A percentile compares a stretch with the other conserved stretches of the same genome.
phyloP scores from a whole-genome alignment of 1,140 invertebrate species.

The Meteorus sp. region DNA sequence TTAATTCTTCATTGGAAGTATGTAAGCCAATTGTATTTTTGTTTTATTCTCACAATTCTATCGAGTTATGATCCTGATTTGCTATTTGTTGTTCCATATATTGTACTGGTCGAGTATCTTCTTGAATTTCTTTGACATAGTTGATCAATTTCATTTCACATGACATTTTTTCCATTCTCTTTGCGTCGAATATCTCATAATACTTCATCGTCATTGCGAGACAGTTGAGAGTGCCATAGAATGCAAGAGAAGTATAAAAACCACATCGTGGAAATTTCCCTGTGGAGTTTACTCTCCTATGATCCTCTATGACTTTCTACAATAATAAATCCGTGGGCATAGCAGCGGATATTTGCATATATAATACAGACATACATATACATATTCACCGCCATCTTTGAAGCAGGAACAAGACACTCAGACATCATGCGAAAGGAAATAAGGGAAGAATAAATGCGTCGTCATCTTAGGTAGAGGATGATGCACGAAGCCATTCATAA shows the following conservation, averaged over 20 bases:
- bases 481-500: background rate
- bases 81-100: background rate
- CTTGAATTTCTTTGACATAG: background rate
- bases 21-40: too few relatives aligned
- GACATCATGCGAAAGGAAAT: background rate
- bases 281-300: background rate
- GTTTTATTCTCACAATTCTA: too few relatives aligned
- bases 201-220: background rate
- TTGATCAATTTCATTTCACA: too few relatives aligned
- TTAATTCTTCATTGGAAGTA: too few relatives aligned
- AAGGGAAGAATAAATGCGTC: constrained; percentile 8
- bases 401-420: background rate
- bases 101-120: background rate
- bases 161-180: too few relatives aligned
- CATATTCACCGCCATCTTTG: too few relatives aligned
- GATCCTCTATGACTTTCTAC: background rate
- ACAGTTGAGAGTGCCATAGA: background rate
- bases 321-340: background rate
- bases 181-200: background rate
- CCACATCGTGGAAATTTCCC: constrained; percentile 4
- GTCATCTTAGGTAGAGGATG: constrained; percentile 3
- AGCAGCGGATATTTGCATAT: background rate
- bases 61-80: too few relatives aligned
- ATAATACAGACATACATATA: background rate
- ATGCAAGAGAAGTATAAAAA: background rate